A percentile compares a stretch with the other conserved stretches of the same genome.
phyloP scores from a whole-genome alignment of 2,888 invertebrate genomes.

The Eucera pruinosa region DNA sequence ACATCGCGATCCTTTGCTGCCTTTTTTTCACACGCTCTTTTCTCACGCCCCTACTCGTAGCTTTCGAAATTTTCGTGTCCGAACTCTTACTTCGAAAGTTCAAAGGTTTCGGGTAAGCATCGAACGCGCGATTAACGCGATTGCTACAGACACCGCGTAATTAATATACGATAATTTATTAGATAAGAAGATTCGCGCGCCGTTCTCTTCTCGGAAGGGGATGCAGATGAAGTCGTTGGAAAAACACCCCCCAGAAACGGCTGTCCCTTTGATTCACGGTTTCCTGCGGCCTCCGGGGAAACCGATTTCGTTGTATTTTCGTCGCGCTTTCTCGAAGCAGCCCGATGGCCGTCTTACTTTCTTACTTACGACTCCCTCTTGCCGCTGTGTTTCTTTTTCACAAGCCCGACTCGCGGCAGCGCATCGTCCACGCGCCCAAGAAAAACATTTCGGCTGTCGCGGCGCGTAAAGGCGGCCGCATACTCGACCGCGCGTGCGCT shows the following conservation, averaged over 20 bases:
- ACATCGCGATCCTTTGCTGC: constrained; percentile 25
- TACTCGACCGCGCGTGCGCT: constrained; percentile 25
- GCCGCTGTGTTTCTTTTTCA: constrained; percentile 12
- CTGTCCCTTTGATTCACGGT: constrained; percentile 82
- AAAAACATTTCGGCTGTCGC: constrained; percentile 52
- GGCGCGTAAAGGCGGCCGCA: constrained; percentile 24
- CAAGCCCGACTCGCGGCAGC: constrained; percentile 11
- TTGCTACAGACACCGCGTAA: not conserved
- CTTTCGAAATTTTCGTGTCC: constrained; percentile 42
- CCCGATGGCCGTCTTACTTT: constrained; percentile 57
- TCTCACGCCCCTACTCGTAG: constrained; percentile 56
- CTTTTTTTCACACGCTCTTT: constrained; percentile 53
- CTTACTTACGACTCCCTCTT: constrained; percentile 49
- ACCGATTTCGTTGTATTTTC: constrained; percentile 74
- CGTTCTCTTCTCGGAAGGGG: constrained; percentile 33
- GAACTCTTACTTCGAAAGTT: too few relatives aligned
- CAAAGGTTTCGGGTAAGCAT: too few relatives aligned
- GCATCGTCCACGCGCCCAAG: constrained; percentile 51
- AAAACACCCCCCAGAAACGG: constrained; percentile 69
- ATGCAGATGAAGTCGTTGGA: constrained; percentile 68
- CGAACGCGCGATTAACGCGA: not conserved
- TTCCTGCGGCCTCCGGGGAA: constrained; percentile 75
- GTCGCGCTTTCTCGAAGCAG: constrained; percentile 33
- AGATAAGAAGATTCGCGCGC: constrained; percentile 1
- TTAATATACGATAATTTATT: constrained; percentile 27